Base-by-base conservation (phyloP, 1,140 invertebrate species). In the Mesaphorura yosii region DNA sequence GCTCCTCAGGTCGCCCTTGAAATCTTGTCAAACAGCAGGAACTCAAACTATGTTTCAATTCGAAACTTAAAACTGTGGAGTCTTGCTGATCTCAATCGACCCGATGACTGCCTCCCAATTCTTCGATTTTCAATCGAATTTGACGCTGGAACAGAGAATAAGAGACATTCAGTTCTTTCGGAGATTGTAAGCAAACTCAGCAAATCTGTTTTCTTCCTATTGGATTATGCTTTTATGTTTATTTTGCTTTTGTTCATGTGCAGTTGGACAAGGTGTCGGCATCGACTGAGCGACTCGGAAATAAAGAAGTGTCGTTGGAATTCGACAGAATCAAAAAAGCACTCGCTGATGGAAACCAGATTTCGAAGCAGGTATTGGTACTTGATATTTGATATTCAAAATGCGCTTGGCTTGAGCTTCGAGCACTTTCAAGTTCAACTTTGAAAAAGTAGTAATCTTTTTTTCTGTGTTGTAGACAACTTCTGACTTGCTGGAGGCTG, bases 1-100 rank as follows among this genome's bases (percentile, higher is more conserved):
- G 66, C 72, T 42, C 77, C 83, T 34, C 72, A 81, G 22, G 60
- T 79, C 28, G 78, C 81, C 3, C 57, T 85, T 14, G 84, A 88
- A 71, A 71, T 84, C 25, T 52, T 84, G 20, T 65, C 73, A 2
- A 55, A 60, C 23, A 57, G 72, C 12, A 73, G 64, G 60, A 68
- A 73, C 37, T 69, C 71, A 46, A 72, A 76, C 54, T 84, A 82
- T 63, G 77, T 83, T 0, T 79, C 78, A 15, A 64, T 82, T 1
- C 75, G 80, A 57, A 81, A 80, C 72, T 66, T 86, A 14, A 83
- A 80, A 69, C 70, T 73, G 4, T 58, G 69, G 37, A 77, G 78
- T 2, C 73, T 82, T 31, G 66, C 74, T 23, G 66, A 78, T 26
- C 55, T 86, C 45, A 75, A 76, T 2, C 68, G 80, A 59, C 64